Evolutionary conservation across 1,140 invertebrate species (phyloP).

Genomic region (Nasonia vitripennis): DNA sequence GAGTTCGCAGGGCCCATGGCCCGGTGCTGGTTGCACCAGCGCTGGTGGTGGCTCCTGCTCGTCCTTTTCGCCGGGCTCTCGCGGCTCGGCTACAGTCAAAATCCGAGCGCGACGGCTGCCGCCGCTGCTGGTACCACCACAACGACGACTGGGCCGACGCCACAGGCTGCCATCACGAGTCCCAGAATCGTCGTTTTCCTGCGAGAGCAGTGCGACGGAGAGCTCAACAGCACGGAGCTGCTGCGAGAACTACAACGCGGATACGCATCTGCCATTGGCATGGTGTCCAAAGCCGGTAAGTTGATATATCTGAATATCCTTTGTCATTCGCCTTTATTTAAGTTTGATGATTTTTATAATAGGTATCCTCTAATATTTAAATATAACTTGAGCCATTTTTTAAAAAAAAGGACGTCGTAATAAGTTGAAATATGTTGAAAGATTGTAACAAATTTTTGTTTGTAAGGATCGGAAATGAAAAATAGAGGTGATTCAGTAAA

Average conservation of each 20-base stretch:
- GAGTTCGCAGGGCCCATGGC: slow-evolving; percentile 68
- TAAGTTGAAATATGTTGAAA: too few relatives aligned
- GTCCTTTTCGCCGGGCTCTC: slow-evolving; percentile 56
- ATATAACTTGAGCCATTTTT: too few relatives aligned
- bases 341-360: too few relatives aligned
- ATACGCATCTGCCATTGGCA: slow-evolving; percentile 61
- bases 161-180: background rate
- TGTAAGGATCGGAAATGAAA: too few relatives aligned
- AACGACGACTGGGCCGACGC: background rate
- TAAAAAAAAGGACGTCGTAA: too few relatives aligned
- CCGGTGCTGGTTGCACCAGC: slow-evolving; percentile 68
- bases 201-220: slow-evolving; percentile 65
- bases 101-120: background rate
- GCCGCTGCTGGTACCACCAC: slow-evolving; percentile 4
- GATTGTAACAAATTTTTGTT: too few relatives aligned
- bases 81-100: slow-evolving; percentile 15
- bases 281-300: slow-evolving; percentile 56
- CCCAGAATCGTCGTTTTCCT: slow-evolving; percentile 65
- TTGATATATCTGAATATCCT: background rate
- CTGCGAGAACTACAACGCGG: slow-evolving; percentile 62
- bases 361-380: too few relatives aligned
- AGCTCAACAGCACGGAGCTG: slow-evolving; percentile 61
- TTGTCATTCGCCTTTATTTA: too few relatives aligned
- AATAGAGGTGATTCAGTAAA: too few relatives aligned
- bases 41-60: slow-evolving; percentile 71